Conservation (phyloP, 2,888 invertebrate species). For the Caenorhabditis sinica region DNA sequence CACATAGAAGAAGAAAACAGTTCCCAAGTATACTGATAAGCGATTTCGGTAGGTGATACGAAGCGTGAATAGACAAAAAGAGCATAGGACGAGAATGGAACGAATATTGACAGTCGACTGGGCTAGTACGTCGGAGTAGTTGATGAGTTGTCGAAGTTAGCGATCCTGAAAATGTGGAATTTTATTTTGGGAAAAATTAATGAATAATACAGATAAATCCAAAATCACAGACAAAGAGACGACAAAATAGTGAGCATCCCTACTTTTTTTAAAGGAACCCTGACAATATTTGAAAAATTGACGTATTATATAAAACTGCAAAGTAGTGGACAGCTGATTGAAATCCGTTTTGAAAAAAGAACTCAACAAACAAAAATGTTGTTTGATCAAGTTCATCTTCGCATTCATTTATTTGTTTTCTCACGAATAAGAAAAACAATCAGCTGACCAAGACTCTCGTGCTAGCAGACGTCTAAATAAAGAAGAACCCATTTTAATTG, state of each 20-base stretch:
- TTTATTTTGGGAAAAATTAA: not conserved
- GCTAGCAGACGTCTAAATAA: not conserved
- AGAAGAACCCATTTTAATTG: not conserved
- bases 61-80: slow-evolving; percentile 20
- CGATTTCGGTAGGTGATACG: slow-evolving; percentile 13
- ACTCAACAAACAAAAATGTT: slow-evolving; percentile 30
- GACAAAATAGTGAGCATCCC: not conserved
- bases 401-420: slow-evolving; percentile 30
- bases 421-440: slow-evolving; percentile 13
- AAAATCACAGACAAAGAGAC: not conserved
- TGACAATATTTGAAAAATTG: too few relatives aligned
- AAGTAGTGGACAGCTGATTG: too few relatives aligned
- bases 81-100: not conserved
- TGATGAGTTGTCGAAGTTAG: slow-evolving; percentile 2
- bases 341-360: not conserved
- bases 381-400: slow-evolving; percentile 27
- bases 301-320: too few relatives aligned
- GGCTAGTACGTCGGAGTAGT: not conserved
- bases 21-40: slow-evolving; percentile 50
- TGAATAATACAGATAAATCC: not conserved
- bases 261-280: too few relatives aligned
- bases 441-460: slow-evolving; percentile 13
- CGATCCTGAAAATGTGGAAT: slow-evolving; percentile 33
- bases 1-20: slow-evolving; percentile 29
- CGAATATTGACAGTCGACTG: slow-evolving; percentile 4